These are phyloP conservation scores for Galeruca laticollis DNA, from an alignment of 2,888 invertebrate species.

Conservation along the genomic window DNA sequence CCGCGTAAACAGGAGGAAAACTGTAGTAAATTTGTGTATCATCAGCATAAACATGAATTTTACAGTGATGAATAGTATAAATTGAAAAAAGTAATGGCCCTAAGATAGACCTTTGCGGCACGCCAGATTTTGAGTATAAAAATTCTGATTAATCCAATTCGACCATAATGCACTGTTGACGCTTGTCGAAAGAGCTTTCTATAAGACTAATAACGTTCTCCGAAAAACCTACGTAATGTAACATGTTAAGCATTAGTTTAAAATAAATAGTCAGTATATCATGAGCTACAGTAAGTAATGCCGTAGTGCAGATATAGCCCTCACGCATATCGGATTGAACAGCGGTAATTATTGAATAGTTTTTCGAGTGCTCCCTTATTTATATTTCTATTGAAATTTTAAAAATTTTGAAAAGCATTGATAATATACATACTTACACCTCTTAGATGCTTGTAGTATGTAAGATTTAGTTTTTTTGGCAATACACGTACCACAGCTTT, in stretches of 20 bases:
- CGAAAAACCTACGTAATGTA: background rate
- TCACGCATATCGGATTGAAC: background rate
- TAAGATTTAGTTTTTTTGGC: background rate
- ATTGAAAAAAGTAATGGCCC: background rate
- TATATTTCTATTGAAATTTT: background rate
- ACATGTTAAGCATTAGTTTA: background rate
- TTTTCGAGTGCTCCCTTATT: background rate
- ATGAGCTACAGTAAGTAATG: background rate
- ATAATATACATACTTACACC: too few species aligned
- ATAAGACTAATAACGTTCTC: background rate
- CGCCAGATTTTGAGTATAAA: background rate
- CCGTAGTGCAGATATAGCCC: background rate
- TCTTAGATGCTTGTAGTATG: background rate
- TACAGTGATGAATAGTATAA: too few species aligned
- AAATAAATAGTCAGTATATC: constrained; percentile 1
- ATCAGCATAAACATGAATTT: too few species aligned
- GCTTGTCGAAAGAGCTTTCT: background rate
- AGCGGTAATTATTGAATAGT: background rate
- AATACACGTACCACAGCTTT: background rate
- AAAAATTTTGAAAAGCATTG: background rate
- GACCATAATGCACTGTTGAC: background rate
- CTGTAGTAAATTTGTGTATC: too few species aligned
- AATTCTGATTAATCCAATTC: background rate
- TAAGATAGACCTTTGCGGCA: background rate
- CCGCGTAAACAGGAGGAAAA: too few species aligned